Evolutionary conservation across 2,113 vertebrate genomes (phyloP).

Genomic region (Spermophilus dauricus): DNA sequence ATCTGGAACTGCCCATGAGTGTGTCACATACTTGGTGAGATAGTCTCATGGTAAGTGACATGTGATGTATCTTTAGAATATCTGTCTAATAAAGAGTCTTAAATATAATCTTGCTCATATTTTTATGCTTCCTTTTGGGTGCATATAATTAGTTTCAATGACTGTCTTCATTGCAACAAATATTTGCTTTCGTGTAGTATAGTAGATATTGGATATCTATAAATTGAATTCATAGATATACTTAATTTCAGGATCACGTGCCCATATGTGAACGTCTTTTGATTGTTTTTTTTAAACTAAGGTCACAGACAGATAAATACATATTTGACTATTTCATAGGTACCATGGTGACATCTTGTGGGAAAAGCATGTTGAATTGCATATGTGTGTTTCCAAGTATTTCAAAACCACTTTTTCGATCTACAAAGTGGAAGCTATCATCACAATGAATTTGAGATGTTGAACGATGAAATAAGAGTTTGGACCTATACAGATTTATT

Average conservation of each 20-base stretch:
- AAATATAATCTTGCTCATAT: not conserved
- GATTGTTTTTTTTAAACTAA: constrained; percentile 18
- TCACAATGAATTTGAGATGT: not conserved
- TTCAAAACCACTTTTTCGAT: constrained; percentile 14
- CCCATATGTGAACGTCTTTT: not conserved
- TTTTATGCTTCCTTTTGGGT: not conserved
- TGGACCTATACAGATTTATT: not conserved
- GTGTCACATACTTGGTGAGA: not conserved
- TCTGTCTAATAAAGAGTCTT: not conserved
- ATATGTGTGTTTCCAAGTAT: not conserved
- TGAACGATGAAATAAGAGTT: not conserved
- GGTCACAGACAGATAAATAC: constrained; percentile 76
- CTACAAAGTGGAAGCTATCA: not conserved
- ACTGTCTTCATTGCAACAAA: not conserved
- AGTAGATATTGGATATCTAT: not conserved
- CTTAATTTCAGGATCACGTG: not conserved
- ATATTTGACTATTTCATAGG: constrained; percentile 54
- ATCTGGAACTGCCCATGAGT: not conserved
- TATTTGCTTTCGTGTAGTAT: not conserved
- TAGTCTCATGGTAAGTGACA: not conserved
- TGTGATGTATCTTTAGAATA: not conserved
- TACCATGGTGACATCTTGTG: constrained; percentile 82
- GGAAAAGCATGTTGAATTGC: constrained; percentile 20
- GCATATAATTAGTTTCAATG: not conserved
- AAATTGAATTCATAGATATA: not conserved